Percentiles rank a stretch among this genome's conserved stretches.
phyloP scores from a whole-genome alignment of 2,888 invertebrate genomes.

The Orthonychiurus folsomi region DNA sequence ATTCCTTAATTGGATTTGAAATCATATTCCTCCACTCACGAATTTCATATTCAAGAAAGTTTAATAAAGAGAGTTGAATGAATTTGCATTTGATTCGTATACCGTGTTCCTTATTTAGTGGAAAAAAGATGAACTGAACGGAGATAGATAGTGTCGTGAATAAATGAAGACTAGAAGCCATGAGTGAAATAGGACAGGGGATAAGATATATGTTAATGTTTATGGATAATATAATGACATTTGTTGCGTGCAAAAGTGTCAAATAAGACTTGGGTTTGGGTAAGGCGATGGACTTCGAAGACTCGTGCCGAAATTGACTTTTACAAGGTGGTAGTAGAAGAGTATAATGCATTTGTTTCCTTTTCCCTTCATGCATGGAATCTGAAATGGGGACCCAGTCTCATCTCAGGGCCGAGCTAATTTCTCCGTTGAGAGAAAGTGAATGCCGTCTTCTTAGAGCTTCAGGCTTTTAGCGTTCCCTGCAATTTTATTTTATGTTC shows the following conservation, averaged over 20 bases:
- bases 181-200: background rate
- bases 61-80: too few relatives aligned
- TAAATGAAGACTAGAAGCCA: background rate
- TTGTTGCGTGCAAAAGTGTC: constrained; percentile 1
- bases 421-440: background rate
- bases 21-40: too few relatives aligned
- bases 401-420: background rate
- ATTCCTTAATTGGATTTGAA: too few relatives aligned
- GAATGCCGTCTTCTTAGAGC: background rate
- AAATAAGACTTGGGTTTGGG: background rate
- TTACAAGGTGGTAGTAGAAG: too few relatives aligned
- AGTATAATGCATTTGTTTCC: background rate
- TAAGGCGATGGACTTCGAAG: too few relatives aligned
- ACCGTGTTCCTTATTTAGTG: too few relatives aligned
- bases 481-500: background rate
- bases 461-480: background rate
- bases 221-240: background rate
- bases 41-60: too few relatives aligned
- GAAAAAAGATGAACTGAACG: too few relatives aligned
- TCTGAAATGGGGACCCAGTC: too few relatives aligned
- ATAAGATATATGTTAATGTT: background rate
- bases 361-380: background rate
- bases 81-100: too few relatives aligned
- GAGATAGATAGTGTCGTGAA: background rate
- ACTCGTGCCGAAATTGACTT: too few relatives aligned